A percentile compares a stretch with the other conserved stretches of the same genome.
Conservation (phyloP, 2,797 vertebrate genomes). For the Todus mexicanus region DNA sequence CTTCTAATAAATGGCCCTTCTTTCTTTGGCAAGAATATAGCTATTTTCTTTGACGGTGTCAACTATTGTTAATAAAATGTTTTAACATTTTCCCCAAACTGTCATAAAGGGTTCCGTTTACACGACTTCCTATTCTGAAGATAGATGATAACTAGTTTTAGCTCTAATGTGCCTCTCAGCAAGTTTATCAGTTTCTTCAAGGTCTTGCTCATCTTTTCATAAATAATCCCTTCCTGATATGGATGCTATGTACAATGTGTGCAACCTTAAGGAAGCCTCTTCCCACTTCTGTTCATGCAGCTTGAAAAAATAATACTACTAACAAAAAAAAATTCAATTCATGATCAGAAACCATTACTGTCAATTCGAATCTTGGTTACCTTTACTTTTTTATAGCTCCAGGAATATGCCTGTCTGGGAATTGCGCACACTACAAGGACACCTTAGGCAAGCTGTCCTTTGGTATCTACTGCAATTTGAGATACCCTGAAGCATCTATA, state of each 20-base stretch:
- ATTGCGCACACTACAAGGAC: background rate
- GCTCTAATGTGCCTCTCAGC: background rate
- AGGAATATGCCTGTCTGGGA: background rate
- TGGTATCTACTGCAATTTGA: background rate
- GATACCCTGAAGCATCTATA: background rate
- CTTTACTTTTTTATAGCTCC: background rate
- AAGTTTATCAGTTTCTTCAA: background rate
- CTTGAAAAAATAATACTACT: background rate
- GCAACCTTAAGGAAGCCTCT: background rate
- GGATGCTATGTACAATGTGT: background rate
- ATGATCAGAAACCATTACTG: background rate
- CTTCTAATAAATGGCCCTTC: background rate
- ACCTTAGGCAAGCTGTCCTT: background rate
- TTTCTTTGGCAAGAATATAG: background rate
- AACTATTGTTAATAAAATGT: background rate
- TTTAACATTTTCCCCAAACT: background rate
- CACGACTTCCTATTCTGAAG: background rate
- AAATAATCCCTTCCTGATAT: background rate
- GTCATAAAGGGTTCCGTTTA: background rate
- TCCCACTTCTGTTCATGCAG: background rate
- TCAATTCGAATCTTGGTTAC: background rate
- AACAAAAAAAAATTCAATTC: background rate
- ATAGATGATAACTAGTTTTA: background rate
- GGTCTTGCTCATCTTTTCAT: background rate
- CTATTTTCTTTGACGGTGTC: background rate